Base-by-base conservation (phyloP, 2,113 vertebrate genomes). In the Varanus komodoensis region DNA sequence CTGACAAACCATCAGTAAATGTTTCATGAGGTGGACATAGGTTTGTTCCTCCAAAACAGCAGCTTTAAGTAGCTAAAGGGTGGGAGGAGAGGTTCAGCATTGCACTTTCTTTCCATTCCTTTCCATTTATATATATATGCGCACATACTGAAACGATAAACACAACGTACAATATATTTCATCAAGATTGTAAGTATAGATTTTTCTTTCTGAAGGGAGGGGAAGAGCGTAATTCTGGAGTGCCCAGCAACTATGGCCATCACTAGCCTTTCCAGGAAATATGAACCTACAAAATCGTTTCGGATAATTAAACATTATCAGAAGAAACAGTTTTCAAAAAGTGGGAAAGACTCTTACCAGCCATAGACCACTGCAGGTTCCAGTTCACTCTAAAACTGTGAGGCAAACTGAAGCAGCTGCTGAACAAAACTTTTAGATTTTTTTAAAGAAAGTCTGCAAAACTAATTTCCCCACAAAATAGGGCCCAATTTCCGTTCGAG, bases 391-490 rank as follows among this genome's bases (percentile, higher is more conserved):
- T 95, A 95, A 97, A 96, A 97, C 96, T 97, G 96, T 93, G 90
- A 91, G 64, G 95, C 87, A 94, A 96, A 96, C 93, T 19, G 34
- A 92, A 97, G 97, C 97, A 97, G 96, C 96, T 97, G 97, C 95
- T 95, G 95, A 97, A 97, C 96, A 96, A 97, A 97, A 97, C 96
- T 97, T 97, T 96, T 95, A 95, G 91, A 85, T 92, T 92, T 94
- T 96, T 95, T 95, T 92, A n/a, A 85, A 96, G 93, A 94, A 97
- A 97, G 97, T 97, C 97, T 97, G 97, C 96, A 97, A 97, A 97
- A 97, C 97, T 97, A 98, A 98, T 98, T 97, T 97, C 96, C 97
- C 97, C 97, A 96, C 96, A 97, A 97, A 97, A 97, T 97, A 97
- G 95, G 95, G 94, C 94, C 97, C 97, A 97, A 97, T 97, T 97